Conservation (phyloP, 2,113 vertebrate genomes). For the Chaenogobius annularis region DNA sequence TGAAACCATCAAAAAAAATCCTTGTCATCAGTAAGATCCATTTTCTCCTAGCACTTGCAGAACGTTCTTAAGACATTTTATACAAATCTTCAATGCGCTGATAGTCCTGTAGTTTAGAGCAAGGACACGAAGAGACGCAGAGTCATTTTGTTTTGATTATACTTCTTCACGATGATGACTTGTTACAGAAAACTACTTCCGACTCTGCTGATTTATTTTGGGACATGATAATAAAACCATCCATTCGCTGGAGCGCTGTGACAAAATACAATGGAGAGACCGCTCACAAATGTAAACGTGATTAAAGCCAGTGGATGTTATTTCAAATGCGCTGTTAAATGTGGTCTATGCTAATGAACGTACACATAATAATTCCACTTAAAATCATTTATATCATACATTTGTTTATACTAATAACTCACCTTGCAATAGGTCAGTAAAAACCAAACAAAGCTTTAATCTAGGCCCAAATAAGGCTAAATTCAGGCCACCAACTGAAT, state of each 20-base stretch:
- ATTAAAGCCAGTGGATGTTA: not conserved
- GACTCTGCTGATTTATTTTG: not conserved
- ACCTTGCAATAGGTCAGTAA: not conserved
- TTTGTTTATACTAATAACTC: not conserved
- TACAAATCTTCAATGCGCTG: not conserved
- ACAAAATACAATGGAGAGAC: not conserved
- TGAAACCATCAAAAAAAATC: too few relatives aligned
- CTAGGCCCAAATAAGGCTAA: not conserved
- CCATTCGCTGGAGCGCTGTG: not conserved
- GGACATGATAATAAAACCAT: not conserved
- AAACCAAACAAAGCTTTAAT: too few relatives aligned
- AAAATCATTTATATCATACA: too few relatives aligned
- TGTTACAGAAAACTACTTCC: not conserved
- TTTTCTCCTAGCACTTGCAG: not conserved
- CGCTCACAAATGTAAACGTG: not conserved
- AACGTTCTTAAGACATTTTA: not conserved
- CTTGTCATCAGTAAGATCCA: not conserved
- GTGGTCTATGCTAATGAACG: not conserved
- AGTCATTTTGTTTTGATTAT: not conserved
- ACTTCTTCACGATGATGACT: not conserved
- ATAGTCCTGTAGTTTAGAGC: not conserved
- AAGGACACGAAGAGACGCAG: not conserved
- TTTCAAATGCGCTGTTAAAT: not conserved
- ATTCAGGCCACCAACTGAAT: too few relatives aligned
- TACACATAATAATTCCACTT: not conserved